Conservation (phyloP, 2,113 vertebrate species). For the Ammospiza caudacuta region DNA sequence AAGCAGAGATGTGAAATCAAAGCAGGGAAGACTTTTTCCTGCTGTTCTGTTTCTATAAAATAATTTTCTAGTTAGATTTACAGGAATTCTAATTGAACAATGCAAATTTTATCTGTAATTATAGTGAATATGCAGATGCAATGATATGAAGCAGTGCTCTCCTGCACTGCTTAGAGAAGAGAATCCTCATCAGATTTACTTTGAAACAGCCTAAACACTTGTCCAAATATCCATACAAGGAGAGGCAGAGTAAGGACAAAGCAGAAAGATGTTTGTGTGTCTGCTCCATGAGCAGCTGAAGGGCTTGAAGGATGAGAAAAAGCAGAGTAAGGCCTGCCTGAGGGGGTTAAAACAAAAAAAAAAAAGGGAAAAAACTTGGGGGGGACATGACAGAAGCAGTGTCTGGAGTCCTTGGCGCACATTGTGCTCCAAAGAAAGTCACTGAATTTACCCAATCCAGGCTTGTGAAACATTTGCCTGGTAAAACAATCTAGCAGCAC, state of each 20-base stretch:
- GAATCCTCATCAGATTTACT: background rate
- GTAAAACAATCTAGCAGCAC: background rate
- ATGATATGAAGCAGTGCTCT: fast-evolving
- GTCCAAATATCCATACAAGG: background rate
- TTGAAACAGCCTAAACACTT: background rate
- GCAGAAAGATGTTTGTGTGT: background rate
- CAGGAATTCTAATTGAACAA: background rate
- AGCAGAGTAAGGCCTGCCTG: background rate
- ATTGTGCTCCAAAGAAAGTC: background rate
- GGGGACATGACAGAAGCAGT: background rate
- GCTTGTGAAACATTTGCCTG: background rate
- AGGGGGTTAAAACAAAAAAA: too few species aligned
- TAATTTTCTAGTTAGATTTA: background rate
- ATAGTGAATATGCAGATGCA: background rate
- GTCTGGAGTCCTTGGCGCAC: background rate
- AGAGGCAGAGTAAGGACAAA: background rate
- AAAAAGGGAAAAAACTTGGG: background rate
- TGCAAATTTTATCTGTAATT: background rate
- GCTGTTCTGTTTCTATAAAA: background rate
- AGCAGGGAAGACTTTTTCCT: background rate
- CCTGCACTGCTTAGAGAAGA: background rate
- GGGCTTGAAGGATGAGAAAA: background rate
- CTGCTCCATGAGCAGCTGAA: background rate
- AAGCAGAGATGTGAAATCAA: background rate
- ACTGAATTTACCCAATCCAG: background rate